Base-by-base conservation (phyloP, 2,797 vertebrate genomes). In the Manis pentadactyla region DNA sequence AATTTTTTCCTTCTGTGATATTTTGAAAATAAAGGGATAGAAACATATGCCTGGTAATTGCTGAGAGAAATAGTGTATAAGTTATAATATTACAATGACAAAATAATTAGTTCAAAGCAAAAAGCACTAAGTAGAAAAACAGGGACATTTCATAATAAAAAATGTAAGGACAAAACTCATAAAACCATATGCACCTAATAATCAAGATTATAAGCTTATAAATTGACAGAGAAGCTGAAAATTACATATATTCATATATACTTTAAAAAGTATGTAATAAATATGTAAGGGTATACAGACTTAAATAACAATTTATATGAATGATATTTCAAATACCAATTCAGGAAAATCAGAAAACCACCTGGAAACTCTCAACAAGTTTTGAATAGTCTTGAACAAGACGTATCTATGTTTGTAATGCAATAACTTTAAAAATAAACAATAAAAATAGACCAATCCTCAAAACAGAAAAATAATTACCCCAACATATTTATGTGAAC, bases 301-400 rank as follows among this genome's bases (percentile, higher is more conserved):
- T 82, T 74, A 75, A 89, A 49, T 37, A 75, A 83, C 31, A 73
- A 64, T 61, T 93, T 87, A 94, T 8, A 87, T 49, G 34, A 74
- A 64, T 37, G n/a, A 79, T 71, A 83, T 31, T 89, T 89, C n/a
- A 88, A 63, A 55, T 64, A 73, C 73, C 18, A 37, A 78, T 51
- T 78, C 46, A 73, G 34, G 21, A 21, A 46, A 21, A 64, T 81
- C 34, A 64, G 42, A 42, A 42, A 83, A 59, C 25, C 66, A 89
- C 31, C 19, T 49, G 37, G 83, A 75, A 88, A 66, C 63, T 55
- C 57, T 75, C 51, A 51, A 53, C 21, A 81, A 75, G 27, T 77
- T 68, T 37, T 29, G 27, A 59, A 68, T 78, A 29, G 39, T 86
- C 37, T n/a, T 19, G 2, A 27, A 39, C 3, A 59, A 84, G 69